These are phyloP conservation scores for Callimorpha dominula DNA, from an alignment of 2,888 invertebrate genomes.

Conservation along the genomic window DNA sequence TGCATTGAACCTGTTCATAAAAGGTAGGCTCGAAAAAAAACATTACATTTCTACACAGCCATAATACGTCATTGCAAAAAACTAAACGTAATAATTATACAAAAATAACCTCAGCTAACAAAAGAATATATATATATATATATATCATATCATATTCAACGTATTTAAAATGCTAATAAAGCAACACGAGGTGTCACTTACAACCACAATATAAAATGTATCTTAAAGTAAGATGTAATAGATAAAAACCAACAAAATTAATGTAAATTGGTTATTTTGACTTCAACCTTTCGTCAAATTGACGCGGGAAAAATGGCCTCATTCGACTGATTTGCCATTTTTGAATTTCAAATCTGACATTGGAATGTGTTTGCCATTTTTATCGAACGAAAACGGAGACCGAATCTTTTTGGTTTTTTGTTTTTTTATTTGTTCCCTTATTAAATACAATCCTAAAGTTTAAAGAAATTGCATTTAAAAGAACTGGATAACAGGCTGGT, in stretches of 20 bases:
- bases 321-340: conserved; percentile 61
- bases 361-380: conserved; percentile 59
- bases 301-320: conserved; percentile 49
- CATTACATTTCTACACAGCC: background rate
- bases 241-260: conserved; percentile 50
- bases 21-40: background rate
- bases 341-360: conserved; percentile 76
- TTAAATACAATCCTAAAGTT: background rate
- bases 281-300: conserved; percentile 66
- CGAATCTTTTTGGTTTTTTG: background rate
- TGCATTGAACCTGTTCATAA: background rate
- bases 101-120: conserved; percentile 4
- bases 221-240: conserved; percentile 46
- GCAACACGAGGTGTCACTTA: conserved; percentile 47
- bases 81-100: conserved; percentile 1
- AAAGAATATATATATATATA: background rate
- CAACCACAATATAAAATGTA: conserved; percentile 31
- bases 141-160: background rate
- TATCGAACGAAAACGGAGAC: conserved; percentile 24
- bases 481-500: background rate
- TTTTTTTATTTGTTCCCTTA: background rate
- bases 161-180: conserved; percentile 25
- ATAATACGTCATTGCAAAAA: conserved; percentile 1
- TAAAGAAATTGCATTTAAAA: background rate
- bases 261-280: conserved; percentile 63